Evolutionary conservation across 2,888 invertebrate genomes (phyloP).

Genomic region (Acleris cristana): DNA sequence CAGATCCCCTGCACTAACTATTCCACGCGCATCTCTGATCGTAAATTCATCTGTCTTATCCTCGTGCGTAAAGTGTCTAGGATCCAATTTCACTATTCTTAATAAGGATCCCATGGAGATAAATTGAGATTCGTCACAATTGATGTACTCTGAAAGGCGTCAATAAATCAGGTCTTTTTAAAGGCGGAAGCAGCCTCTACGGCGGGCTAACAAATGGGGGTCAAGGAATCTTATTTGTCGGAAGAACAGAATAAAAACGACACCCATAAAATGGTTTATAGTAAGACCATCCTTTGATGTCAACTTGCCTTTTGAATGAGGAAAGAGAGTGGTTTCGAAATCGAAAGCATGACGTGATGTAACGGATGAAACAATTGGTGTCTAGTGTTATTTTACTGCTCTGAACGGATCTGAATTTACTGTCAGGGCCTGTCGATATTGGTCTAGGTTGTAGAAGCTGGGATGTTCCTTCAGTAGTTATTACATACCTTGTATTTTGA

Average conservation of each 20-base stretch:
- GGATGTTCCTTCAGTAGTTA: too few relatives aligned
- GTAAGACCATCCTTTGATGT: constrained; percentile 34
- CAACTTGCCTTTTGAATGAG: constrained; percentile 26
- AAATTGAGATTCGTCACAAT: constrained; percentile 38
- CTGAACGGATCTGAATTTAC: neutral
- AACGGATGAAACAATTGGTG: neutral
- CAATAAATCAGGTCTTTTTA: constrained; percentile 39
- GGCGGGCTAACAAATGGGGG: constrained; percentile 33
- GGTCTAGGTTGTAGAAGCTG: too few relatives aligned
- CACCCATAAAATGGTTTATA: constrained; percentile 35
- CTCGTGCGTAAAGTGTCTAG: neutral
- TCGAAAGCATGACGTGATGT: constrained; percentile 30
- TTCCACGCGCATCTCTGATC: constrained; percentile 9
- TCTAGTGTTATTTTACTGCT: neutral
- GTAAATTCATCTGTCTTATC: constrained; percentile 12
- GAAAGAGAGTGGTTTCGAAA: constrained; percentile 28
- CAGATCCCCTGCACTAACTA: neutral
- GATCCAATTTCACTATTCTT: constrained; percentile 19
- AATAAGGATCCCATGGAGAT: constrained; percentile 28
- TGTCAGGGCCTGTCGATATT: too few relatives aligned
- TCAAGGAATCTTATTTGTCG: constrained; percentile 36
- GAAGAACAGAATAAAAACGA: constrained; percentile 31
- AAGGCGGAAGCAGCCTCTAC: constrained; percentile 35
- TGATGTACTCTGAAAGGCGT: constrained; percentile 33
- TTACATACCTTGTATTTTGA: too few relatives aligned